Base-by-base conservation (phyloP, 2,797 vertebrate species). In the Paguma larvata region DNA sequence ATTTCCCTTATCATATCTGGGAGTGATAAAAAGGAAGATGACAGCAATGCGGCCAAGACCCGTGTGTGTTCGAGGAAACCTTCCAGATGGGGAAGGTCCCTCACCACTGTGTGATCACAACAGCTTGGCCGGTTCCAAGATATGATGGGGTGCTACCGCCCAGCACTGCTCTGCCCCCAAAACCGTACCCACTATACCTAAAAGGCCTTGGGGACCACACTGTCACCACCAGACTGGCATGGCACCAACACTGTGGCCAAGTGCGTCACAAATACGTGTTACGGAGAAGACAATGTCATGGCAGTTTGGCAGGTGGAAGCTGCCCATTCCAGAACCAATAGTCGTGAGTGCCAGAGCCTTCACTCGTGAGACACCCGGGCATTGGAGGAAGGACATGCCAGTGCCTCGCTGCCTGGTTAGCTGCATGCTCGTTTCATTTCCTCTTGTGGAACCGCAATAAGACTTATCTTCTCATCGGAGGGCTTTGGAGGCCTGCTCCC, bases 321-420 rank as follows among this genome's bases (percentile, higher is more conserved):
- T 34, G 25, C 46, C 48, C 19, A 3, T 53, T 72, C 90, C 72
- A 75, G 78, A 96, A 88, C 10, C 59, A 56, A 23, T 5, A 7
- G 21, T 30, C 2, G 0, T 21, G 8, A 4, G 23, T 0, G 1
- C 48, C 34, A 8, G 7, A 34, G 23, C 15, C 46, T 63, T 85
- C 4, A 4, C 48, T 38, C 23, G 63, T 9, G 8, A 34, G 34
- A 56, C 46, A 19, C 6, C 6, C 15, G 0, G 0, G 0, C 21
- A 3, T 4, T 15, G 15, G n/a, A 83, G 25, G 15, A 10, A 11
- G 9, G 11, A 56, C 3, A 15, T 21, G 63, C 90, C 34, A 78
- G 19, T 0, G 3, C 23, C 6, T 25, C 0, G 0, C 5, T 27
- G 19, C 32, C 48, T 80, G 53, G 87, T 68, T 32, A 23, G 70